These are phyloP conservation scores for Plectropomus leopardus DNA, from an alignment of 2,113 vertebrate species.

Conservation along the genomic window DNA sequence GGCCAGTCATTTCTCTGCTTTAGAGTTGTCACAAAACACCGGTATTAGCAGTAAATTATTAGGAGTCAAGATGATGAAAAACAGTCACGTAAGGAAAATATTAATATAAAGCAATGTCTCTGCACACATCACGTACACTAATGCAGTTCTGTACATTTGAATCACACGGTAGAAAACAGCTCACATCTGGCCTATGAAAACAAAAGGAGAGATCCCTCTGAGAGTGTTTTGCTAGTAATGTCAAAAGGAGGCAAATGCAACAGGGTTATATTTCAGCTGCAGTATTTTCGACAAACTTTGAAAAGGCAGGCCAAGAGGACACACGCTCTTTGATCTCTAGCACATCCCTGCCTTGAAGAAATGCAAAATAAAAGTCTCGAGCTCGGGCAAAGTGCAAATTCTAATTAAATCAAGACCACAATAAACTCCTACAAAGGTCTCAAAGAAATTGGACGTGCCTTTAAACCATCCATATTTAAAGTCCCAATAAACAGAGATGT, in stretches of 20 bases:
- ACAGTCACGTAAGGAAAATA: conserved; percentile 4
- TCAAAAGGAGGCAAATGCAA: conserved; percentile 17
- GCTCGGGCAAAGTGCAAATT: conserved; percentile 41
- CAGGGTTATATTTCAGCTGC: conserved; percentile 5
- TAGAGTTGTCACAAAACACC: conserved; percentile 46
- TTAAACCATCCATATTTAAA: conserved; percentile 54
- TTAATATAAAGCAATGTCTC: conserved; percentile 15
- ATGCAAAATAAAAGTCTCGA: conserved; percentile 19
- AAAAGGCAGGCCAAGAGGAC: conserved; percentile 33
- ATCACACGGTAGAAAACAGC: conserved; percentile 7
- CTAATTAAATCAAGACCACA: conserved; percentile 38
- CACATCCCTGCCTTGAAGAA: not conserved
- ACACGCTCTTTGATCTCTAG: conserved; percentile 30
- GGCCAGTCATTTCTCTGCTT: conserved; percentile 62
- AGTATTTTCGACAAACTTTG: conserved; percentile 26
- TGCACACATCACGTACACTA: conserved; percentile 1
- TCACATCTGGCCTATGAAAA: not conserved
- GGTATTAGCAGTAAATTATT: conserved; percentile 47
- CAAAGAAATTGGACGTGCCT: conserved; percentile 25
- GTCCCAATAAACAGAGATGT: conserved; percentile 56
- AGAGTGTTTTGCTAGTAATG: not conserved
- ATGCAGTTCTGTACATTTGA: not conserved
- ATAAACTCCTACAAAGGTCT: conserved; percentile 38
- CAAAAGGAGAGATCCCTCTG: conserved; percentile 4
- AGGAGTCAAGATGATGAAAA: conserved; percentile 8